Evolutionary conservation across 2,113 vertebrate species (phyloP), one percentile per base, ranked within the genome.

Genomic region (Pardalotus punctatus): DNA sequence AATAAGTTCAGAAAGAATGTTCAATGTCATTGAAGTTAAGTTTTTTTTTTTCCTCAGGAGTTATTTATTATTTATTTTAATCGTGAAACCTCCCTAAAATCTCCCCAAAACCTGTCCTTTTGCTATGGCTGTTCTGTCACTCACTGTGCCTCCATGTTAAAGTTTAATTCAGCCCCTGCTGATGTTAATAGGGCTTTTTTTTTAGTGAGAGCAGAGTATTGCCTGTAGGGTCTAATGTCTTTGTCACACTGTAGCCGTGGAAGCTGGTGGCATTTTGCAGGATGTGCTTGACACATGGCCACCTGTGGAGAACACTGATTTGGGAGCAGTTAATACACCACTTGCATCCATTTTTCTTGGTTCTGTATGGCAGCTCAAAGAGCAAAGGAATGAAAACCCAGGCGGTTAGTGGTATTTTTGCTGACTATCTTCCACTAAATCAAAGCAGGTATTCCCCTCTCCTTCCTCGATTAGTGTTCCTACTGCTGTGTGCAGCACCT

Each of bases 401-500:
- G 74, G 88, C 0, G 47, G 86, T 97, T 91, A 95, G 93, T 40
- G 62, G 74, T 86, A 81, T 94, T 95, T 93, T 86, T 91, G 94
- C 94, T 95, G 94, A 96, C 93, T 97, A 24, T 80, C 42, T 78
- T 67, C 43, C 79, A 91, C 62, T 90, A 79, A 94, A 95, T 96
- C 96, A 96, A 94, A 90, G 85, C 61, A 72, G 77, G 47, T 93
- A 80, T 86, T 90, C 64, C 67, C 48, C 51, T 94, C 45, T 93
- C 71, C 45, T 86, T 74, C 90, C 87, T 84, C 9, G 69, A 90
- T 97, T 93, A 95, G 61, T 81, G 81, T 80, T 96, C 65, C 62
- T 80, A 71, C 69, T 0, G 76, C 93, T 83, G 93, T 28, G 86
- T 84, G 70, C 79, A 72, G 67, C 85, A 81, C 51, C 69, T 95